Evolutionary conservation across 1,140 invertebrate species (phyloP).

Genomic region (Thaumetopoea pityocampa): DNA sequence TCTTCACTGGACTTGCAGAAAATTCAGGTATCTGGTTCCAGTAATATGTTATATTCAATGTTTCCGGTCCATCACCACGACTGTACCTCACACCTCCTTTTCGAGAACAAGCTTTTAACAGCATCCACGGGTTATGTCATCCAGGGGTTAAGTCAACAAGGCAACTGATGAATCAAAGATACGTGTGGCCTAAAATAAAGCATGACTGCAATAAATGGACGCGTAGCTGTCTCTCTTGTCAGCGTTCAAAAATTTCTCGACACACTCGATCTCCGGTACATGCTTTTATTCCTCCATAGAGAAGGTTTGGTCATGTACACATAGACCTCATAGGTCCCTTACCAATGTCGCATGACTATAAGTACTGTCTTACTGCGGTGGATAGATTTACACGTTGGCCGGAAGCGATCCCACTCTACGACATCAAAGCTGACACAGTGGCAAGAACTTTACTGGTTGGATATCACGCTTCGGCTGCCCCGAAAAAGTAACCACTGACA

Average conservation of each 20-base stretch:
- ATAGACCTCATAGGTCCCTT: not conserved
- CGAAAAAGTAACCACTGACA: conserved; percentile 34
- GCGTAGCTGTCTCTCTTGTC: not conserved
- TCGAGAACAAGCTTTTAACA: conserved; percentile 1
- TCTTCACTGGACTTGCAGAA: not conserved
- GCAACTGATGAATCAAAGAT: conserved; percentile 6
- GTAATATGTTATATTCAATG: not conserved
- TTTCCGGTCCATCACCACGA: not conserved
- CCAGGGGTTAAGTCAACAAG: conserved; percentile 5
- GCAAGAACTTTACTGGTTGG: conserved; percentile 28
- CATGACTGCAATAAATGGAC: conserved; percentile 5
- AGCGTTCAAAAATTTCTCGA: not conserved
- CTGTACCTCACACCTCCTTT: conserved; percentile 1
- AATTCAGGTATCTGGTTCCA: not conserved
- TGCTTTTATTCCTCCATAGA: not conserved
- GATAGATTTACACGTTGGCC: conserved; percentile 68
- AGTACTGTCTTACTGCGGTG: conserved; percentile 6
- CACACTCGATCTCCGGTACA: not conserved
- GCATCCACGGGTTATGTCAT: conserved; percentile 7
- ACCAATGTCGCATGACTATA: no score
- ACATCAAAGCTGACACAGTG: conserved; percentile 44
- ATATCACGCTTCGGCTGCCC: conserved; percentile 38
- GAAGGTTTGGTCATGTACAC: not conserved
- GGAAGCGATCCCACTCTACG: conserved; percentile 52
- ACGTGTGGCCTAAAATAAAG: conserved; percentile 8